Percentiles rank a stretch among this genome's conserved stretches.
These are phyloP conservation scores for Enteromius viviparus DNA, from an alignment of 2,797 vertebrate genomes.

Conservation along the genomic window DNA sequence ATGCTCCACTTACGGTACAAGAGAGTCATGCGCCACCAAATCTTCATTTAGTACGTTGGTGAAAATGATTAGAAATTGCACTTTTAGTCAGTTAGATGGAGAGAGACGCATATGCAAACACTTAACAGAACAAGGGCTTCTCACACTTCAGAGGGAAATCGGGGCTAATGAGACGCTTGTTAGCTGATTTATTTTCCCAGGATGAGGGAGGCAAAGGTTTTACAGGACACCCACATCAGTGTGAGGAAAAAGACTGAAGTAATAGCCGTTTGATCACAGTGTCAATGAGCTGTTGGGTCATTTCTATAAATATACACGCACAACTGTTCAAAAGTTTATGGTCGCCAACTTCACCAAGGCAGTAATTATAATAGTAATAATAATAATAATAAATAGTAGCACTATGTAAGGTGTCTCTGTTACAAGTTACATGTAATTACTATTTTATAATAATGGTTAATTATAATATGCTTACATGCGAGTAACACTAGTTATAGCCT, in stretches of 20 bases:
- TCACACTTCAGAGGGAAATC: constrained; percentile 4
- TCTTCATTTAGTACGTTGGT: neutral
- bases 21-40: neutral
- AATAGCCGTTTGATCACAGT: constrained; percentile 43
- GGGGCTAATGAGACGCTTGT: constrained; percentile 54
- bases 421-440: neutral
- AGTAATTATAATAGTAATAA: too few relatives aligned
- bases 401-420: neutral
- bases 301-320: neutral
- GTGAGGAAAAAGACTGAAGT: constrained; percentile 29
- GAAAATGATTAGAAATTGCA: neutral
- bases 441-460: neutral
- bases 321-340: neutral
- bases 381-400: too few relatives aligned
- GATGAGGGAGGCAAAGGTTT: constrained; percentile 51
- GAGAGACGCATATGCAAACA: neutral
- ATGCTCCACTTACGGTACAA: constrained; percentile 30
- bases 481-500: too few relatives aligned
- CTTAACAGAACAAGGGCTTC: constrained; percentile 16
- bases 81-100: neutral
- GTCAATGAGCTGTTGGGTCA: neutral
- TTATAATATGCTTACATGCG: neutral
- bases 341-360: neutral
- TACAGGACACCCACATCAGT: constrained; percentile 38
- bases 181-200: constrained; percentile 52